Evolutionary conservation across 2,888 invertebrate genomes (phyloP), one percentile per base, ranked within the genome.

Genomic region (Meteorus cinctellus): DNA sequence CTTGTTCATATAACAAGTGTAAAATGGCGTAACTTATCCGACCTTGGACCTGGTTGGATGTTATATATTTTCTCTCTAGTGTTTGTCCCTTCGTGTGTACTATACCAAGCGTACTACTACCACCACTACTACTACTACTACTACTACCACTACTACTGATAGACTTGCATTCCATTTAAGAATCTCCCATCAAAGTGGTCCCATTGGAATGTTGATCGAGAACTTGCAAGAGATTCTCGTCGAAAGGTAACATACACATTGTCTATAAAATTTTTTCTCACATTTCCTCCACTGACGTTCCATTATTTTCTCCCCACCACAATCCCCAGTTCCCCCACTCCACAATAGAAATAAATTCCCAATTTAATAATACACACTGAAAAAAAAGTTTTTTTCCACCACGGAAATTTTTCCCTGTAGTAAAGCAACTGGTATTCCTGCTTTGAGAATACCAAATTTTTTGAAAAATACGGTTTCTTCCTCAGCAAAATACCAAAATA

Each of bases 91-190:
- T 24, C 74, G 60, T 48, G 68, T 31, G 51, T 31, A 24, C 45
- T 34, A 45, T 45, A 69, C 19, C 63, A 6, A 48, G 45, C 16
- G 31, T 29, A 36, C 41, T 66, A 36, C 66, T 62, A 48, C 48
- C 1, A 48, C 48, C 1, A 45, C 45, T 14, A 36, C 5, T 24
- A 34, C 36, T 65, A 34, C 65, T 29, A 45, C 0, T 14, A 45
- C 45, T 19, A 27, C 6, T 45, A n/a, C 27, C 27, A 73, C 19
- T 12, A 24, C 34, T 19, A 63, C 66, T 60, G 67, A 60, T 74
- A 74, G 41, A 67, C 60, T 36, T 51, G 68, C 75, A 75, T 70
- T 75, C 75, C 70, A 75, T 19, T 55, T 55, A 59, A 55, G 70
- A 75, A 75, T 75, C 70, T 75, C 31, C 48, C 70, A 75, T 75